A percentile compares a stretch with the other conserved stretches of the same genome.
Evolutionary conservation across 2,888 invertebrate genomes (phyloP).

Genomic region (Drosophila longiperda): DNA sequence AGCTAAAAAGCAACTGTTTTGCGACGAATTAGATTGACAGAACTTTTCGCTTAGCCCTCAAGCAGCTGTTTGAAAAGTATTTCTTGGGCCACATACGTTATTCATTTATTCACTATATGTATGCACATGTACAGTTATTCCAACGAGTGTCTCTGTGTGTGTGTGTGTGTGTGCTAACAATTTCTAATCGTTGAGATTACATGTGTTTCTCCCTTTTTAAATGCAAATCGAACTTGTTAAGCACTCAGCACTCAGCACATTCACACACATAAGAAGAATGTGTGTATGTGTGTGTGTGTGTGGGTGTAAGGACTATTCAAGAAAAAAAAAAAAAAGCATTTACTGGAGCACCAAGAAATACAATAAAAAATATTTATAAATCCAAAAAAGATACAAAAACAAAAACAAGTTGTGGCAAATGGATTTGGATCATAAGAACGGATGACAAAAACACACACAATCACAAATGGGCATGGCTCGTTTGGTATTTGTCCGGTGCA

Average conservation of each 20-base stretch:
- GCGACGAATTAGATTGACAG: background rate
- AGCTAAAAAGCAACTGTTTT: background rate
- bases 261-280: constrained; percentile 9
- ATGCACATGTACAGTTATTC: constrained; percentile 12
- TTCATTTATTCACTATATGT: constrained; percentile 49
- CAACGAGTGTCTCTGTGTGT: background rate
- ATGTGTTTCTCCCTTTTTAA: constrained; percentile 76
- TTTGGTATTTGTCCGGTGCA: constrained; percentile 45
- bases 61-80: constrained; percentile 30
- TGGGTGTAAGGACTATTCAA: constrained; percentile 24
- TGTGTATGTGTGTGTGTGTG: constrained; percentile 7
- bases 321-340: constrained; percentile 37
- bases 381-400: background rate
- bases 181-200: constrained; percentile 80
- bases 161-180: constrained; percentile 56
- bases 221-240: constrained; percentile 80
- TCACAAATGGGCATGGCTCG: constrained; percentile 27
- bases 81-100: constrained; percentile 47
- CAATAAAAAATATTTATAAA: constrained; percentile 8
- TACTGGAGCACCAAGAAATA: constrained; percentile 10
- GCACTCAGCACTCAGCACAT: constrained; percentile 51
- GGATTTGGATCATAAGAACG: constrained; percentile 38
- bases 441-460: constrained; percentile 5
- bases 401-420: constrained; percentile 28
- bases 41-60: constrained; percentile 43